phyloP scores from a whole-genome alignment of 2,113 vertebrate genomes.

The Takifugu bimaculatus region DNA sequence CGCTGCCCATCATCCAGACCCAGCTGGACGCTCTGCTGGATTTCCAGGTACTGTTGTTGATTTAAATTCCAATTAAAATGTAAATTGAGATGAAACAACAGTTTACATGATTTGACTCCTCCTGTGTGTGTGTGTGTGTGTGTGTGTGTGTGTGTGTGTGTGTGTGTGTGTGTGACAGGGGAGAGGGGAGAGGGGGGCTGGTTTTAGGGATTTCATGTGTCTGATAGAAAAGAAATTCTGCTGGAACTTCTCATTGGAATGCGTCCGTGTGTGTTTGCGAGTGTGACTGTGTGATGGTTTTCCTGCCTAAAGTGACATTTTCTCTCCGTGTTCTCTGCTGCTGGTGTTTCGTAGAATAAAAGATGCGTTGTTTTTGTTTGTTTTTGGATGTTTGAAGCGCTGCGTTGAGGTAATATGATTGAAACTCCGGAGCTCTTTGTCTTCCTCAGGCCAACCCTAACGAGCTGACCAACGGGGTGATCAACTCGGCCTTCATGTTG shows the following conservation, averaged over 20 bases:
- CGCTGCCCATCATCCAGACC: constrained; percentile 91
- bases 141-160: constrained; percentile 4
- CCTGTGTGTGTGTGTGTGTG: background rate
- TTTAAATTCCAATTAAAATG: constrained; percentile 43
- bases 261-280: background rate
- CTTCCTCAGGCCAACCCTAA: constrained; percentile 85
- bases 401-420: background rate
- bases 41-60: constrained; percentile 81
- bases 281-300: background rate
- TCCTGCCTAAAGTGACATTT: constrained; percentile 6
- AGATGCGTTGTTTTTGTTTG: background rate
- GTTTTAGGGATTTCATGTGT: constrained; percentile 12
- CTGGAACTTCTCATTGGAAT: constrained; percentile 31
- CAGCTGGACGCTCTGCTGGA: constrained; percentile 92
- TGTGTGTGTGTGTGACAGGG: constrained; percentile 6
- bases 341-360: background rate
- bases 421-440: background rate
- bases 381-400: background rate
- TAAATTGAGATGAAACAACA: constrained; percentile 34
- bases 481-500: constrained; percentile 93
- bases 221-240: constrained; percentile 25
- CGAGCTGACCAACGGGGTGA: constrained; percentile 90
- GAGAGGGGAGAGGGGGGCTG: constrained; percentile 14
- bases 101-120: constrained; percentile 3
- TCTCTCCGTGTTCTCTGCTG: background rate